Base-by-base conservation (phyloP, 1,140 invertebrate genomes). In the Drosophila tropicalis region DNA sequence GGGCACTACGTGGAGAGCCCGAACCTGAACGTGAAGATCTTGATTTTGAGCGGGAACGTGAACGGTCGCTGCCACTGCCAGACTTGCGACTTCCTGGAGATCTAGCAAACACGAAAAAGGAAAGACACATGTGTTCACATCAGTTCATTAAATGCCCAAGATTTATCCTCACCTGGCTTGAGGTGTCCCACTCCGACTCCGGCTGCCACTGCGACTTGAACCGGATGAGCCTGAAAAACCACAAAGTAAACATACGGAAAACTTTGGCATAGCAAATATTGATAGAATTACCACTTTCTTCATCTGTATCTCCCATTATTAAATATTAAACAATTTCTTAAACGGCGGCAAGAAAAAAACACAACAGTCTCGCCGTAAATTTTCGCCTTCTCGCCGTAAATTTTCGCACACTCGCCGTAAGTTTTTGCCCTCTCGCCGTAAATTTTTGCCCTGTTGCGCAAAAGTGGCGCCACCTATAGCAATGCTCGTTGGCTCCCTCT, bases 171-270 rank as follows among this genome's bases (percentile, higher is more conserved):
- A 83, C 83, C 70, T 87, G 40, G 80, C 72, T 62, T 81, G 80
- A 12, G 93, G 93, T 40, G 93, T 93, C 12, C 86, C 91, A 62
- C 93, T 93, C 15, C 93, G 93, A 67, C 93, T 94, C 19, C 89
- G 91, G 68, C 93, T 94, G 19, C 84, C 85, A 68, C 85, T 89
- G 34, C 67, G 85, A 34, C 93, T 94, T 6, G 93, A 93, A 5
- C 90, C 93, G 66, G 93, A 94, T 10, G 94, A 94, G 68, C 93
- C 93, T 89, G 15, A 3, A 40, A 66, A 34, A 58, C 0, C 2
- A 12, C 5, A 22, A 9, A 70, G 13, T 22, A 72, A 6, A 6
- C 9, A 4, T 22, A 7, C 32, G 15, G 29, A 29, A 7, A 19
- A 17, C 29, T 6, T 29, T 0, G 6, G 3, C 17, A 12, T 6